Evolutionary conservation across 2,113 vertebrate genomes (phyloP).

Genomic region (Numenius arquata): DNA sequence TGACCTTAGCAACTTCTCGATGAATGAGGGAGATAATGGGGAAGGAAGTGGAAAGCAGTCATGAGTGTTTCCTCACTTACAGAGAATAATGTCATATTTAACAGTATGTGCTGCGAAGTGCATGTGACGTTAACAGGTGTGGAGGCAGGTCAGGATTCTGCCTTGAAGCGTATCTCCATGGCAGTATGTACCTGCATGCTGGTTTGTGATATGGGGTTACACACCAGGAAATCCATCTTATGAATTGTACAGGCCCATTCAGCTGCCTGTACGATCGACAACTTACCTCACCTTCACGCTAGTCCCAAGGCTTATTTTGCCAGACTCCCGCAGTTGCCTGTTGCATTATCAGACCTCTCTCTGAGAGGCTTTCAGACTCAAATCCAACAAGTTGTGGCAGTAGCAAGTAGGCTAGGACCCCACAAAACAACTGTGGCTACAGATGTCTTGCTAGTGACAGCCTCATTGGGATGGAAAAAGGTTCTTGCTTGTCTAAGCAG

Average conservation of each 20-base stretch:
- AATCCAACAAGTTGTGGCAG: background rate
- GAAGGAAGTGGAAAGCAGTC: background rate
- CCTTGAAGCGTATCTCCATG: background rate
- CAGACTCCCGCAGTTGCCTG: background rate
- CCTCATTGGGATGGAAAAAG: background rate
- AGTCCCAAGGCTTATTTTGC: background rate
- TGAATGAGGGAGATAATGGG: background rate
- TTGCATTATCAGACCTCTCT: background rate
- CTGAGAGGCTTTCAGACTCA: background rate
- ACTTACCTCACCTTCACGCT: background rate
- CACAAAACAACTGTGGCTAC: background rate
- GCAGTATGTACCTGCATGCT: background rate
- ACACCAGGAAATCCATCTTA: background rate
- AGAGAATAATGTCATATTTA: background rate
- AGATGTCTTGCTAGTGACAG: background rate
- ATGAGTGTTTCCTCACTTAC: background rate
- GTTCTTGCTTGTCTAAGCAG: background rate
- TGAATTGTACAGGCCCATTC: accelerated
- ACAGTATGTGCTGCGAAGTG: background rate
- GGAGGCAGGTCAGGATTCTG: background rate
- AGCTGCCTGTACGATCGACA: background rate
- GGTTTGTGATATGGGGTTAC: background rate
- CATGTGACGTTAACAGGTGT: background rate
- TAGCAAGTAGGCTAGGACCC: background rate
- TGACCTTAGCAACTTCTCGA: background rate